Percentiles rank a stretch among this genome's conserved stretches.
Conservation (phyloP, 2,888 invertebrate species). For the Amblyjoppa proteus region DNA sequence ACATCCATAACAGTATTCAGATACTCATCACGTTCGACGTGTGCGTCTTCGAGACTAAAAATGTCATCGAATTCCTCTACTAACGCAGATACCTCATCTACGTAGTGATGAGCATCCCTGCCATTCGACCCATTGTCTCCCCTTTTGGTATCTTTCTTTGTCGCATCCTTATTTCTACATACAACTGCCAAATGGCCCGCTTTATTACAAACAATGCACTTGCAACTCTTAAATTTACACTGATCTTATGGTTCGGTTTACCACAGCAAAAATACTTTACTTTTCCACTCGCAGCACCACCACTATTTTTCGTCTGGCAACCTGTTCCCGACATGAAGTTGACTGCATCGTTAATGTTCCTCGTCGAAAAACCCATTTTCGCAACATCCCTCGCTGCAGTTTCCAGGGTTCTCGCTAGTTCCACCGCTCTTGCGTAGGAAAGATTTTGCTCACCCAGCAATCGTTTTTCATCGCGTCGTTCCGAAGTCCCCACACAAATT, state of each 20-base stretch:
- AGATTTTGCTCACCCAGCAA: conserved; percentile 34
- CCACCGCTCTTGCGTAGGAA: conserved; percentile 46
- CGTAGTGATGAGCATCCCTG: conserved; percentile 28
- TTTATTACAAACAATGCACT: conserved; percentile 43
- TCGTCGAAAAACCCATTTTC: conserved; percentile 25
- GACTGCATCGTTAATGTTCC: neutral
- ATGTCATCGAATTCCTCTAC: conserved; percentile 18
- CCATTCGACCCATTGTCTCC: neutral
- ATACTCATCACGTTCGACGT: conserved; percentile 2
- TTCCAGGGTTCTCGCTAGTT: conserved; percentile 52
- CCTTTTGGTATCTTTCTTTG: conserved; percentile 11
- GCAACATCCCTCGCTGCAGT: conserved; percentile 36
- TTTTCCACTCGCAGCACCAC: neutral
- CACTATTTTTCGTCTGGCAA: conserved; percentile 3
- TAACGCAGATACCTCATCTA: conserved; percentile 29
- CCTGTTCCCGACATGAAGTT: conserved; percentile 11
- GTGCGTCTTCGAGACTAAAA: conserved; percentile 7
- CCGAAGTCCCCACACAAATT: conserved; percentile 61
- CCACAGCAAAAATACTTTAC: conserved; percentile 48
- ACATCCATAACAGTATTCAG: neutral
- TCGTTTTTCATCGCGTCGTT: conserved; percentile 52
- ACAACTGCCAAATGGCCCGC: conserved; percentile 39
- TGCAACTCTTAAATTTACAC: conserved; percentile 24
- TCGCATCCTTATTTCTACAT: conserved; percentile 28
- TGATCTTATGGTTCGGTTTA: conserved; percentile 23